Conservation (phyloP, 2,888 invertebrate species). For the Callosobruchus maculatus region DNA sequence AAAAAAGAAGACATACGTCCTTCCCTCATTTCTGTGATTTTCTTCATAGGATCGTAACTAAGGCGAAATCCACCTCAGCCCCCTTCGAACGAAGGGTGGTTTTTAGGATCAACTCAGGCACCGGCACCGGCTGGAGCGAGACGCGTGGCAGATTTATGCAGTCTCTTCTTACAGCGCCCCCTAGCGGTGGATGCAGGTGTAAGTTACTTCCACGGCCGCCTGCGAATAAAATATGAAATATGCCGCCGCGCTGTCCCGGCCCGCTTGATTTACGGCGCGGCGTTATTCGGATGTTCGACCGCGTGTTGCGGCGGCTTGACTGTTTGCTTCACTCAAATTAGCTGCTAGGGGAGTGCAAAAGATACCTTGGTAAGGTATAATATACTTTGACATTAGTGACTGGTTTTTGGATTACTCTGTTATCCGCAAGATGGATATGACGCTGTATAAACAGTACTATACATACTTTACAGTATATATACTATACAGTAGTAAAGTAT, state of each 20-base stretch:
- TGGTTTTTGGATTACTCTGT: too few relatives aligned
- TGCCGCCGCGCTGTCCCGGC: conserved; percentile 34
- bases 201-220: conserved; percentile 37
- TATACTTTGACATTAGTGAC: too few relatives aligned
- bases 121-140: conserved; percentile 16
- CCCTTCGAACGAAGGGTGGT: not conserved
- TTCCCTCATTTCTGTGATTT: too few relatives aligned
- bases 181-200: conserved; percentile 40
- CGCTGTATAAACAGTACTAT: too few relatives aligned
- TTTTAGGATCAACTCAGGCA: conserved; percentile 21
- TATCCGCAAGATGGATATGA: too few relatives aligned
- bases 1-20: too few relatives aligned
- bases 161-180: conserved; percentile 17
- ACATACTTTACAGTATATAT: too few relatives aligned
- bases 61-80: not conserved
- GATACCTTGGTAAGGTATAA: too few relatives aligned
- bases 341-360: not conserved
- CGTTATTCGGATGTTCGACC: conserved; percentile 6
- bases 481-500: too few relatives aligned
- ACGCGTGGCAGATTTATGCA: conserved; percentile 24
- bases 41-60: not conserved
- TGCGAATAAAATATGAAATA: conserved; percentile 48
- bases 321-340: not conserved
- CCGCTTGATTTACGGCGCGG: conserved; percentile 40
- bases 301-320: not conserved